Evolutionary conservation across 2,888 invertebrate species (phyloP), one percentile per base, ranked within the genome.

Genomic region (Drosophila histrio): DNA sequence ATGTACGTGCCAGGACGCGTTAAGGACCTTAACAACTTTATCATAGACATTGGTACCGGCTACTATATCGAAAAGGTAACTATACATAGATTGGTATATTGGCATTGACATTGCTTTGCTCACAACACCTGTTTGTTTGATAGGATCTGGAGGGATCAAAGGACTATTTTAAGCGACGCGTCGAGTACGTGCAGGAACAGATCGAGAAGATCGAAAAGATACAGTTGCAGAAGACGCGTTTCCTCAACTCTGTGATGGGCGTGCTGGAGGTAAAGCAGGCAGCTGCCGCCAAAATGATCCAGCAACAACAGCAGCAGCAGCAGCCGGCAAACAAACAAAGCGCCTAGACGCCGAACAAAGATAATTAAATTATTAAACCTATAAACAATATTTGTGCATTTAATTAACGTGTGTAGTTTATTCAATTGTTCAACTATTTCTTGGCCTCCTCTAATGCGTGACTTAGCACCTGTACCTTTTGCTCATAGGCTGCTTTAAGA

Each of bases 1-100:
- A 98, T 99, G 96, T 99, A 99, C 93, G 98, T 99, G 38, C 97
- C 97, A 36, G 99, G 99, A 2, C 94, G 94, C 83, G 93, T 99
- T 62, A 94, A 94, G 67, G 96, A 98, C 89, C 94, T 96, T 28
- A 94, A 97, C 54, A 96, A 96, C 91, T 97, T 98, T 53, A 93
- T 99, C 26, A 96, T 99, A 77, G 99, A 99, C 91, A 95, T 99
- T 89, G 99, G 99, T 50, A 99, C 99, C 52, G 98, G 99, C 71
- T 99, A 99, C 92, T 99, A 96, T 93, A 96, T 96, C 17, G 96
- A 98, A 92, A 98, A 98, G 94, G 97, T 97, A 91, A 89, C 13
- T 41, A 19, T 0, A 1, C 4, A 8, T 8, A 38, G 2, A 34
- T 3, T 36, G 2, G 11, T 17, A 11, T n/a, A n/a, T n/a, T n/a